Percentiles rank a stretch among this genome's conserved stretches.
Conservation (phyloP, 2,113 vertebrate genomes). For the Saguinus midas region DNA sequence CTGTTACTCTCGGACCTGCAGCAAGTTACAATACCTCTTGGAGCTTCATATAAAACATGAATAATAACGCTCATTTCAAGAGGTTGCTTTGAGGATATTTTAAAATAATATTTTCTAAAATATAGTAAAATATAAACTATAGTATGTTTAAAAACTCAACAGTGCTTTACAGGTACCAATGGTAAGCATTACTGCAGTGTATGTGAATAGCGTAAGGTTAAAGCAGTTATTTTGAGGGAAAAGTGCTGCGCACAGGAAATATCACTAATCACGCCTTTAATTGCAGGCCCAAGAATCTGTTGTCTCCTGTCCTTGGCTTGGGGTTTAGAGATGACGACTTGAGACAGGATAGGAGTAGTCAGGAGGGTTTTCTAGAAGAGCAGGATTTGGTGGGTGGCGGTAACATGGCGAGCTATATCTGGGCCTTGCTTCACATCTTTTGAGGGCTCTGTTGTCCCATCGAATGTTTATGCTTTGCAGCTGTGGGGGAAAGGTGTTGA, state of each 20-base stretch:
- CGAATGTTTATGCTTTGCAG: not conserved
- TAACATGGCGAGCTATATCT: not conserved
- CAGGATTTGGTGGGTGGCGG: not conserved
- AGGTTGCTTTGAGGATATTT: not conserved
- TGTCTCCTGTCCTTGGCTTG: not conserved
- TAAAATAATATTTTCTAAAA: constrained; percentile 31
- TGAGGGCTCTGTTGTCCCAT: not conserved
- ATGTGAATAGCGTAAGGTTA: not conserved
- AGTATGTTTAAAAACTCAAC: not conserved
- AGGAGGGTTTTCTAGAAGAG: constrained; percentile 1
- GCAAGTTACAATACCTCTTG: not conserved
- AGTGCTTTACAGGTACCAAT: not conserved
- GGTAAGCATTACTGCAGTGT: not conserved
- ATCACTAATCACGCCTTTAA: not conserved
- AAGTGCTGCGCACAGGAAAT: not conserved
- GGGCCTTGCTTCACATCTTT: not conserved
- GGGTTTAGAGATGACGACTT: not conserved
- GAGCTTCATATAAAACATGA: constrained; percentile 17
- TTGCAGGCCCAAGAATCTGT: not conserved
- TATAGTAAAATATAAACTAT: not conserved
- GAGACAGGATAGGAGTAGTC: not conserved
- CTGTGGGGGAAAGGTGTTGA: not conserved
- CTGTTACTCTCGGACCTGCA: not conserved
- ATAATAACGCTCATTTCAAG: not conserved
- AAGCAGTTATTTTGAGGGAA: not conserved